A percentile compares a stretch with the other conserved stretches of the same genome.
These are phyloP conservation scores for Zaprionus capensis DNA, from an alignment of 1,140 invertebrate species.

Conservation along the genomic window DNA sequence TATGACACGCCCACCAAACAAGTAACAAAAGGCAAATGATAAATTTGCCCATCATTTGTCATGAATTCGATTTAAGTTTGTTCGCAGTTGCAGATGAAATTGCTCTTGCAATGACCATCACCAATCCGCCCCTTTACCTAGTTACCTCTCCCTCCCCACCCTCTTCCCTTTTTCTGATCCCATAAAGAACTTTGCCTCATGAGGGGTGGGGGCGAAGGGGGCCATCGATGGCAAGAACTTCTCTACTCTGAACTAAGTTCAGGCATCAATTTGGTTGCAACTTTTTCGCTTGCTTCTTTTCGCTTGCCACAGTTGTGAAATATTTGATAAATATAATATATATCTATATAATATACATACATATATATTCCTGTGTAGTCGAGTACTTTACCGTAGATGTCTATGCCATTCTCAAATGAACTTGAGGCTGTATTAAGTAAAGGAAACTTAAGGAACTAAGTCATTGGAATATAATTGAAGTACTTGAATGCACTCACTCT, in stretches of 20 bases:
- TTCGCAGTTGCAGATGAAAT: conserved; percentile 51
- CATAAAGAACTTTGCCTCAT: conserved; percentile 11
- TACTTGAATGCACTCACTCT: too few relatives aligned
- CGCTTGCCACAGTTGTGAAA: neutral
- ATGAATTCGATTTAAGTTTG: conserved; percentile 77
- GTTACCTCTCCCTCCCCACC: neutral
- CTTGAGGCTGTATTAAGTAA: too few relatives aligned
- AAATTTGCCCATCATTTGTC: conserved; percentile 79
- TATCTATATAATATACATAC: neutral
- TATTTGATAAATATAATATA: conserved; percentile 5
- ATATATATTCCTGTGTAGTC: too few relatives aligned
- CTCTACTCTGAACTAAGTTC: neutral
- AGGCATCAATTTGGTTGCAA: neutral
- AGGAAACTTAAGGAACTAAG: too few relatives aligned
- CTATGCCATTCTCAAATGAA: too few relatives aligned
- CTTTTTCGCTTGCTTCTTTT: neutral
- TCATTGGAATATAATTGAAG: too few relatives aligned
- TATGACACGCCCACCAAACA: conserved; percentile 7
- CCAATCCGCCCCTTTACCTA: neutral
- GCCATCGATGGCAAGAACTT: conserved; percentile 1
- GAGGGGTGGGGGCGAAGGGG: conserved; percentile 12
- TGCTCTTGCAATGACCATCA: conserved; percentile 12
- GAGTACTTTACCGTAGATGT: too few relatives aligned
- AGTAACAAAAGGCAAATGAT: conserved; percentile 35
- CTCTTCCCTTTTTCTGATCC: conserved; percentile 21